Evolutionary conservation across 2,888 invertebrate species (phyloP), one percentile per base, ranked within the genome.

Genomic region (Mellilla xanthometata): DNA sequence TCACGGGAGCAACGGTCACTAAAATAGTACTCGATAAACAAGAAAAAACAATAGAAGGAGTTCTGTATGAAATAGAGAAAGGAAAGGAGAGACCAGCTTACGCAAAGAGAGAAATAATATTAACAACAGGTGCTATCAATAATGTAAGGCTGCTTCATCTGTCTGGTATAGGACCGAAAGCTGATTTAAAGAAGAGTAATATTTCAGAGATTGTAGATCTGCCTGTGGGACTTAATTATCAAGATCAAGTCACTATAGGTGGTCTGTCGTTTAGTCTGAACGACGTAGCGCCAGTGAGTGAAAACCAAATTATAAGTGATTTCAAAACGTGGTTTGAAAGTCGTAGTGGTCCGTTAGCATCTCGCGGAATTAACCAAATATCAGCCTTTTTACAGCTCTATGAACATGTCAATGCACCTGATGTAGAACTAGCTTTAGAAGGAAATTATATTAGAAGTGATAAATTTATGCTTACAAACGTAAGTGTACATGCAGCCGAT

Each of bases 271-370:
- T 90, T 52, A 60, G 69, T 8, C 49, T 90, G 2, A 78, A 65
- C 34, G 87, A 89, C 29, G 75, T 82, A 2, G 56, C 77, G 1
- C 64, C 72, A 10, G 72, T 86, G 0, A 68, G 66, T 32, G 87
- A 88, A 58, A 62, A 53, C 26, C 72, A 83, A 56, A 57, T 89
- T 2, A 77, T 86, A 11, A 73, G 75, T 27, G 87, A 87, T 54
- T 89, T 89, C 26, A 90, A 88, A 58, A 82, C 72, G 7, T 90
- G 90, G 90, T 88, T 89, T 23, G 78, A 81, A 60, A 81, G 60
- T 50, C 72, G 82, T 27, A 79, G 59, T 9, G 90, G 90, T 1
- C 79, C 83, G 1, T 57, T 90, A 44, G 87, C 85, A 29, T 86
- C 88, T 1, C 72, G 79, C 56, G 90, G 90, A 3, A 84, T 88